phyloP scores from a whole-genome alignment of 2,888 invertebrate species.

The Macropis europaea region DNA sequence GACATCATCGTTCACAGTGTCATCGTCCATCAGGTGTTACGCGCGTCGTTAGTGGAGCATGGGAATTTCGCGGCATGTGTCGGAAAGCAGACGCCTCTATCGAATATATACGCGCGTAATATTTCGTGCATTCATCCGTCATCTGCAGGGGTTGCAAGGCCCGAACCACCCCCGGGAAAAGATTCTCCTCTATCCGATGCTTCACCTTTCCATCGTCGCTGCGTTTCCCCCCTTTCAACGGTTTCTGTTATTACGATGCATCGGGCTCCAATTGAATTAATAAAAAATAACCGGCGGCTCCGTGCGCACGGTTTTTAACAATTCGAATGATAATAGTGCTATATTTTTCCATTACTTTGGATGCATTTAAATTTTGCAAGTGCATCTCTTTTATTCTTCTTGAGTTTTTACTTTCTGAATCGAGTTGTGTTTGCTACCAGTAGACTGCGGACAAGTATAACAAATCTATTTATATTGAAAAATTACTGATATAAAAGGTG shows the following conservation, averaged over 20 bases:
- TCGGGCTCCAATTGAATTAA: too few species aligned
- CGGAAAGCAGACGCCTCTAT: slow-evolving; percentile 30
- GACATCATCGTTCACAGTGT: slow-evolving; percentile 31
- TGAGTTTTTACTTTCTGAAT: too few species aligned
- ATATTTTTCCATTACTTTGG: too few species aligned
- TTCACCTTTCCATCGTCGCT: neutral
- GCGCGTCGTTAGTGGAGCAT: slow-evolving; percentile 62
- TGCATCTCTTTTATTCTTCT: neutral
- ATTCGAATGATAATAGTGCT: too few species aligned
- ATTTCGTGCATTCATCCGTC: slow-evolving; percentile 47
- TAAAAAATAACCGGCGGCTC: too few species aligned
- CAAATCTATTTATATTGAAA: too few species aligned
- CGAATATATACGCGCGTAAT: slow-evolving; percentile 9
- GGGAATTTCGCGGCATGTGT: slow-evolving; percentile 76
- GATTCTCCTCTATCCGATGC: slow-evolving; percentile 5
- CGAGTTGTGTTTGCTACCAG: too few species aligned
- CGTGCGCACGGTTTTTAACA: too few species aligned
- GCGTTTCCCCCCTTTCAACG: neutral
- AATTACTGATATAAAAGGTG: too few species aligned
- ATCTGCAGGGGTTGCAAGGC: slow-evolving; percentile 35
- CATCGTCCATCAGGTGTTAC: slow-evolving; percentile 61
- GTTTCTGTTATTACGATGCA: neutral
- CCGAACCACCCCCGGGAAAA: slow-evolving; percentile 5
- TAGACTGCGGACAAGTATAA: too few species aligned
- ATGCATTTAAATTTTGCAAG: neutral